These are phyloP conservation scores for Xiphorhynchus erythropygius DNA, from an alignment of 2,797 vertebrate species.

Conservation along the genomic window DNA sequence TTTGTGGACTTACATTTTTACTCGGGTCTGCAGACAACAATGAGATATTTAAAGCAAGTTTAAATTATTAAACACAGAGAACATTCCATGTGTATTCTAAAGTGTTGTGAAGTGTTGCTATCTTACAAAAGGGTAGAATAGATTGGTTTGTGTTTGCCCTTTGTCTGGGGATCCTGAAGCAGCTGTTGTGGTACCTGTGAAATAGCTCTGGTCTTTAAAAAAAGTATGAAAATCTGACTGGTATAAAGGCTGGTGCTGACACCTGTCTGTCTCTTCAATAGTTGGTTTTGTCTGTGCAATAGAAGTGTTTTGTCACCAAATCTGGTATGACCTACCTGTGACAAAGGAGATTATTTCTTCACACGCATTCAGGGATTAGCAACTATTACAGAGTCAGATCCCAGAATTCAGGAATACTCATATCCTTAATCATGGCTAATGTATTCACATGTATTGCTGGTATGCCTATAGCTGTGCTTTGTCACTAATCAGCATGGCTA, in stretches of 20 bases:
- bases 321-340: neutral
- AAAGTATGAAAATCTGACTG: neutral
- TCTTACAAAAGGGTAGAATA: neutral
- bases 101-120: neutral
- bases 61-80: neutral
- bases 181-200: neutral
- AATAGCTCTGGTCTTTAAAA: neutral
- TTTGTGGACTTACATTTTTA: neutral
- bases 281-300: neutral
- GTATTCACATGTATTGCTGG: neutral
- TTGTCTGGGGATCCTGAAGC: neutral
- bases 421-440: neutral
- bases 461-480: neutral
- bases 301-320: neutral
- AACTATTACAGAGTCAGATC: neutral
- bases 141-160: neutral
- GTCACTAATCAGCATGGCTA: neutral
- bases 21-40: neutral
- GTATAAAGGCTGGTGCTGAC: neutral
- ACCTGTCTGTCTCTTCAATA: neutral
- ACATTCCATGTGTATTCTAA: neutral
- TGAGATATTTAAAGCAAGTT: neutral
- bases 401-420: neutral
- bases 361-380: neutral
- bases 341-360: neutral